Evolutionary conservation across 2,888 invertebrate species (phyloP), one percentile per base, ranked within the genome.

Genomic region (Lobophora halterata): DNA sequence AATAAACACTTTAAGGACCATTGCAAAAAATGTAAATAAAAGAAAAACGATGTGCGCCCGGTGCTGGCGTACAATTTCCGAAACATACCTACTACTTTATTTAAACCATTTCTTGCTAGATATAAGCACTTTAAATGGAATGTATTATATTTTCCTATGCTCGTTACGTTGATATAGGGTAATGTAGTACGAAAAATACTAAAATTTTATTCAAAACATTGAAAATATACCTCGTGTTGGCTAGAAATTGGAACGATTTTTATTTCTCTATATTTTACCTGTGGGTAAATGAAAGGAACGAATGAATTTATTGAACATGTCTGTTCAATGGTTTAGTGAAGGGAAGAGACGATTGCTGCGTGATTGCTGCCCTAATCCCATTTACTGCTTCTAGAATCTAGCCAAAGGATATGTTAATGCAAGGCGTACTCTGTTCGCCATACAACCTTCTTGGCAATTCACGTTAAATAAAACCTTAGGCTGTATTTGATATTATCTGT

Each of bases 211-310:
- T 58, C 58, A 70, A 69, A 70, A 70, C 66, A 70, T 57, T 60
- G 53, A 58, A 23, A 57, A 49, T 55, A 59, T 45, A 52, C 70
- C 70, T 70, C 70, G 68, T 69, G 69, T 65, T 52, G 43, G 42
- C 34, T 38, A n/a, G n/a, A n/a, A n/a, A n/a, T 30, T 19, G 30
- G 23, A 31, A 35, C 38, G 11, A 31, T 32, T 35, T 35, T 38
- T 12, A 28, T 32, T 40, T 34, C 27, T n/a, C n/a, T 9, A 2
- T 13, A 4, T 17, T 28, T 28, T 21, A 9, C 32, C 31, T 32
- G 31, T 40, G 40, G 29, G n/a, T 8, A n/a, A 8, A 18, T 17
- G 17, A 10, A n/a, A n/a, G n/a, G n/a, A n/a, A n/a, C n/a, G n/a
- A n/a, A n/a, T n/a, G n/a, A n/a, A n/a, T n/a, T n/a, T n/a, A n/a